Conservation (phyloP, 2,797 vertebrate genomes). For the Protonibea diacanthus region DNA sequence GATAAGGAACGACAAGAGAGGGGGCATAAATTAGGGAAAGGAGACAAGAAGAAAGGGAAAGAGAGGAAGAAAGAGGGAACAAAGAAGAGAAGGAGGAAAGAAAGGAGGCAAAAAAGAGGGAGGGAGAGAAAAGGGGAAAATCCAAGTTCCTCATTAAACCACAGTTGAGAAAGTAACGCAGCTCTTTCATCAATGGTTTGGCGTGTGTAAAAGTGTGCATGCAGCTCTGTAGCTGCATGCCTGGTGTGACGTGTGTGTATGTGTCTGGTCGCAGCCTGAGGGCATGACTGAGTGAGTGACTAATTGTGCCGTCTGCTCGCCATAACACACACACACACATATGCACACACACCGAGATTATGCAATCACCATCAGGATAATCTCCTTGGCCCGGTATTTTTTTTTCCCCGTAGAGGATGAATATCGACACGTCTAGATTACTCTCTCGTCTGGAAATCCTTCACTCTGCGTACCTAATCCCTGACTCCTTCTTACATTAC, state of each 20-base stretch:
- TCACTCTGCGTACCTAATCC: slow-evolving; percentile 58
- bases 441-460: slow-evolving; percentile 59
- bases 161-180: slow-evolving; percentile 59
- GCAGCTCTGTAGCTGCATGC: slow-evolving; percentile 60
- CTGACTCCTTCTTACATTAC: slow-evolving; percentile 46
- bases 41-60: neutral
- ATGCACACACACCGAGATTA: slow-evolving; percentile 57
- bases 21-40: neutral
- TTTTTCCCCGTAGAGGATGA: slow-evolving; percentile 36
- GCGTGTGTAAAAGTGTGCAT: slow-evolving; percentile 42
- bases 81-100: slow-evolving; percentile 5
- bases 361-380: slow-evolving; percentile 68
- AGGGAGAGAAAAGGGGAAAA: slow-evolving; percentile 56
- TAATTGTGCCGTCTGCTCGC: slow-evolving; percentile 73
- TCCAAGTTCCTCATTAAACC: slow-evolving; percentile 56
- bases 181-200: slow-evolving; percentile 51
- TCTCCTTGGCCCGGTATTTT: slow-evolving; percentile 55
- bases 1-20: neutral
- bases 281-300: slow-evolving; percentile 66
- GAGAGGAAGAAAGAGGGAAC: neutral
- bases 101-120: slow-evolving; percentile 15
- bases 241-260: slow-evolving; percentile 49
- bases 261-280: slow-evolving; percentile 49
- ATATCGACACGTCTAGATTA: slow-evolving; percentile 70
- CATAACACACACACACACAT: slow-evolving; percentile 26